These are phyloP conservation scores for Mactromeris polynyma DNA, from an alignment of 2,888 invertebrate genomes.

Conservation along the genomic window DNA sequence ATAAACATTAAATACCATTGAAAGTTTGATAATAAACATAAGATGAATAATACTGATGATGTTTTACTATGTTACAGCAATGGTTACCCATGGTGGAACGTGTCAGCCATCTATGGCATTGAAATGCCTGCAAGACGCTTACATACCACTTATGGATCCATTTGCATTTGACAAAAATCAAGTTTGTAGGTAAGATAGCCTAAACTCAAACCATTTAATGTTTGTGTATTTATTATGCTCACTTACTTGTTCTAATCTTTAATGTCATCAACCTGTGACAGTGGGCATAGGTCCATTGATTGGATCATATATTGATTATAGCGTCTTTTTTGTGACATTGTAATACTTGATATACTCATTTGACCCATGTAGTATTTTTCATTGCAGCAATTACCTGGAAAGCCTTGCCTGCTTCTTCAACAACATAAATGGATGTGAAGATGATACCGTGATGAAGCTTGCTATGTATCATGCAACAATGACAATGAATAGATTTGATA, in stretches of 20 bases:
- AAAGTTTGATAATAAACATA: too few species aligned
- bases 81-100: conserved; percentile 17
- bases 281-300: too few species aligned
- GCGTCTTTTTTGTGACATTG: too few species aligned
- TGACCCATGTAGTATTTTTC: too few species aligned
- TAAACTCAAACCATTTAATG: too few species aligned
- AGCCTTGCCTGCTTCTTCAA: conserved; percentile 36
- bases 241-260: too few species aligned
- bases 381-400: conserved; percentile 30
- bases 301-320: too few species aligned
- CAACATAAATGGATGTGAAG: conserved; percentile 37
- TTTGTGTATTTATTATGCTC: too few species aligned
- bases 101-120: conserved; percentile 11
- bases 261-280: too few species aligned
- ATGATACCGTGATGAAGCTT: conserved; percentile 17
- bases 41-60: too few species aligned
- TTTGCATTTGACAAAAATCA: neutral
- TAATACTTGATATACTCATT: too few species aligned
- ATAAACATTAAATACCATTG: too few species aligned
- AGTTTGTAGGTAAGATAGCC: neutral
- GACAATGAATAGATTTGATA: neutral
- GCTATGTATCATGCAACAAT: conserved; percentile 15
- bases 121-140: conserved; percentile 17
- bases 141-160: neutral
- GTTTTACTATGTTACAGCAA: neutral